Evolutionary conservation across 2,888 invertebrate genomes (phyloP).

Genomic region (Hirtodrosophila duncani): DNA sequence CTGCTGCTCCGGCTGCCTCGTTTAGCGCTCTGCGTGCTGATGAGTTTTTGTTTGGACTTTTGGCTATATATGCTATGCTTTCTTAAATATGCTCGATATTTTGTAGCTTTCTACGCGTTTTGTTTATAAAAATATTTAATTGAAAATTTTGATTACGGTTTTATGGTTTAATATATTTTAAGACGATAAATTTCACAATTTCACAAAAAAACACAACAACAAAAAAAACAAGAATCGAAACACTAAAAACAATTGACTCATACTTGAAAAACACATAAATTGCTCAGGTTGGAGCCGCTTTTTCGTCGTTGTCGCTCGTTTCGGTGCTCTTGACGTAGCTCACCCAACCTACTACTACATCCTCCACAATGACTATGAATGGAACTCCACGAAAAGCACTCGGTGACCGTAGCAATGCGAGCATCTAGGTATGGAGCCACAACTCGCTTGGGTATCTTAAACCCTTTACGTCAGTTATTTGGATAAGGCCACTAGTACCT

Average conservation of each 20-base stretch:
- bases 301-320: conserved; percentile 4
- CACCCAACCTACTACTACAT: conserved; percentile 48
- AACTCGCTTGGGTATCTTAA: too few relatives aligned
- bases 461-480: too few relatives aligned
- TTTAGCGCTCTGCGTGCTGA: conserved; percentile 11
- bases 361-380: too few relatives aligned
- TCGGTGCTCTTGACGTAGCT: conserved; percentile 41
- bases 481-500: neutral
- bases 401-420: too few relatives aligned
- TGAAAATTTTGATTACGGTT: conserved; percentile 15
- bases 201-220: conserved; percentile 36
- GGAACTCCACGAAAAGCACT: too few relatives aligned
- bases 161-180: neutral
- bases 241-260: conserved; percentile 43
- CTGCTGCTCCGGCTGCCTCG: conserved; percentile 28
- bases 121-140: conserved; percentile 14
- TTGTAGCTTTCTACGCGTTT: conserved; percentile 1
- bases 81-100: too few relatives aligned
- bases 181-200: conserved; percentile 39
- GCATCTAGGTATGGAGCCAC: too few relatives aligned
- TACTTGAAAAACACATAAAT: too few relatives aligned
- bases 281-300: conserved; percentile 44
- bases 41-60: conserved; percentile 9
- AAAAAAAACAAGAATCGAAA: conserved; percentile 23
- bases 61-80: conserved; percentile 4